phyloP scores from a whole-genome alignment of 1,140 invertebrate species.

The Akabosia matsudoensis region DNA sequence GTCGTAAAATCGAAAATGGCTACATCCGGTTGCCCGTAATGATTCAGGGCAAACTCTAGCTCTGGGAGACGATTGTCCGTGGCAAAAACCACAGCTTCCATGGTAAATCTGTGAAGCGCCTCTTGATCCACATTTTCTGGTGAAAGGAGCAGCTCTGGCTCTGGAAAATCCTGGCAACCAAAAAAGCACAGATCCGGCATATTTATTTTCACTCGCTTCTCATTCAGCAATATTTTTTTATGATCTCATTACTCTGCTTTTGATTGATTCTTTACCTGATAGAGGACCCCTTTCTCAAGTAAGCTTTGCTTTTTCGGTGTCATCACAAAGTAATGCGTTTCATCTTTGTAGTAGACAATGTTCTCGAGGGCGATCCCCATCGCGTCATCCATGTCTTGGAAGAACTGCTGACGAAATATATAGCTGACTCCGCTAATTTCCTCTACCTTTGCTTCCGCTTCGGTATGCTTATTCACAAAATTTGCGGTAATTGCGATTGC shows the following conservation, averaged over 20 bases:
- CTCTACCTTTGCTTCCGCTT: constrained; percentile 55
- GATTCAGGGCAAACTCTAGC: constrained; percentile 60
- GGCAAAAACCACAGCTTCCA: constrained; percentile 59
- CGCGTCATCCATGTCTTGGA: constrained; percentile 54
- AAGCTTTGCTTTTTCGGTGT: constrained; percentile 61
- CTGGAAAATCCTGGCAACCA: constrained; percentile 53
- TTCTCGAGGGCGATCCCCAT: constrained; percentile 62
- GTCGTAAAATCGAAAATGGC: constrained; percentile 65
- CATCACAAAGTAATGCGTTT: constrained; percentile 62
- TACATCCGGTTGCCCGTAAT: constrained; percentile 58
- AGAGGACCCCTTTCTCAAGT: constrained; percentile 58
- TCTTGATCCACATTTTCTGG: constrained; percentile 58
- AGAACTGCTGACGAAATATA: constrained; percentile 60
- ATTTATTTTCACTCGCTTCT: not conserved
- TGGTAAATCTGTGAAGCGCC: constrained; percentile 55
- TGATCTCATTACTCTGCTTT: not conserved
- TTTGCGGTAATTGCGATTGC: constrained; percentile 64
- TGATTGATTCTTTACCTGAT: constrained; percentile 47
- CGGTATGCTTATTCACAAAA: constrained; percentile 58
- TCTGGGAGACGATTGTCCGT: constrained; percentile 56
- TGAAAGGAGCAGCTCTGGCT: constrained; percentile 55
- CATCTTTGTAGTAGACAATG: constrained; percentile 59
- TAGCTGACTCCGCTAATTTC: constrained; percentile 60
- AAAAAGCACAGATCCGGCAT: too few relatives aligned
- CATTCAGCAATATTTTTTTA: not conserved